Percentiles rank a stretch among this genome's conserved stretches.
Evolutionary conservation across 2,888 invertebrate genomes (phyloP).

Genomic region (Congeria kusceri): DNA sequence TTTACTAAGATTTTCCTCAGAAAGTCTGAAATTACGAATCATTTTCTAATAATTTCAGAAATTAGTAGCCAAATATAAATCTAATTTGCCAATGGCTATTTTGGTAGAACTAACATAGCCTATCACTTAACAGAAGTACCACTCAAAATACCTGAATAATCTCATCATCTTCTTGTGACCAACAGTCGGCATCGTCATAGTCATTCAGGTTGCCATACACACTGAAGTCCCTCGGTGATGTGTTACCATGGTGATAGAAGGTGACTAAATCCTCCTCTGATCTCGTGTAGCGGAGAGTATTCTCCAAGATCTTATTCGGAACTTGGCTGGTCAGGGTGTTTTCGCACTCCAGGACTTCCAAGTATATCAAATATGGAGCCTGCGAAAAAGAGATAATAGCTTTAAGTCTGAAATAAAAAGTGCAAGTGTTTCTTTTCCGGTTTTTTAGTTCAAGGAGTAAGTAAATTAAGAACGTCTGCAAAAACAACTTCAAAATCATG

Average conservation of each 20-base stretch:
- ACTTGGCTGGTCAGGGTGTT: slow-evolving; percentile 93
- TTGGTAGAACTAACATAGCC: too few species aligned
- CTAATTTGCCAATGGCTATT: too few species aligned
- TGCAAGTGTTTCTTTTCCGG: too few species aligned
- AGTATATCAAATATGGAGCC: slow-evolving; percentile 99
- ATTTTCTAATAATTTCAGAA: too few species aligned
- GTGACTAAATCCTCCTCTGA: slow-evolving; percentile 94
- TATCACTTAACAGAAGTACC: too few species aligned
- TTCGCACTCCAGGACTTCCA: slow-evolving; percentile 96
- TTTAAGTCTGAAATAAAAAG: too few species aligned
- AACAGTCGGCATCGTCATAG: slow-evolving; percentile 88
- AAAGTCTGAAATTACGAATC: too few species aligned
- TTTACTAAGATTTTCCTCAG: too few species aligned
- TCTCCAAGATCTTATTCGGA: slow-evolving; percentile 91
- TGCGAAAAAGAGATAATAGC: slow-evolving; percentile 78
- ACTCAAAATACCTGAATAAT: slow-evolving; percentile 89
- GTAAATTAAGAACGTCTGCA: too few species aligned
- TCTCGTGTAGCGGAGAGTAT: slow-evolving; percentile 93
- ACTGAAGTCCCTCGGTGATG: slow-evolving; percentile 79
- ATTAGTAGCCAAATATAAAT: too few species aligned
- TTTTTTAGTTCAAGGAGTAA: too few species aligned
- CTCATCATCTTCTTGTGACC: slow-evolving; percentile 99
- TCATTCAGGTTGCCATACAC: slow-evolving; percentile 77
- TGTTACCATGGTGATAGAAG: slow-evolving; percentile 58
- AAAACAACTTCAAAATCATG: too few species aligned